Evolutionary conservation across 2,113 vertebrate genomes (phyloP).

Genomic region (Morone saxatilis): DNA sequence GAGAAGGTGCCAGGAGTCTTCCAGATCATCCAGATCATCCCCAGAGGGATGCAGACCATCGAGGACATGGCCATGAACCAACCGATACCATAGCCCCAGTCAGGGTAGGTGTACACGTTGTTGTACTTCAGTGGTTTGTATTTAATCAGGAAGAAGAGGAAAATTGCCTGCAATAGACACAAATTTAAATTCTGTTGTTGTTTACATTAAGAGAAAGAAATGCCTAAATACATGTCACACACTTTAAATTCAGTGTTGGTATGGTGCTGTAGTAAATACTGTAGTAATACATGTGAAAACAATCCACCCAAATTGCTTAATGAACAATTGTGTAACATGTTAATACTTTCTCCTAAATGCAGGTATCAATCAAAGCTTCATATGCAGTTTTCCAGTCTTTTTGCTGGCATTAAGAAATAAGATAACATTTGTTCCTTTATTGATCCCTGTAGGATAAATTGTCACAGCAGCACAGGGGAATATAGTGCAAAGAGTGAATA

Average conservation of each 20-base stretch:
- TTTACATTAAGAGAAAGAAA: conserved; percentile 4
- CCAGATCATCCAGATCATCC: conserved; percentile 92
- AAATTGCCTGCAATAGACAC: conserved; percentile 89
- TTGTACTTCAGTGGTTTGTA: conserved; percentile 99
- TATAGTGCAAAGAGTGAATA: too few species aligned
- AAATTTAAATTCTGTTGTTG: background rate
- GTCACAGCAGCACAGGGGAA: too few species aligned
- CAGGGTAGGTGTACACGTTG: conserved; percentile 95
- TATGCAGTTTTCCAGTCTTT: background rate
- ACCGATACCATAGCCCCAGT: conserved; percentile 98
- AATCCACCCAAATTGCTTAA: background rate
- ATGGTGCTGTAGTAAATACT: too few species aligned
- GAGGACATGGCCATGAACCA: conserved; percentile 99
- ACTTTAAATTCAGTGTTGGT: background rate
- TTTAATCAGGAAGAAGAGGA: conserved; percentile 98
- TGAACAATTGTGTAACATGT: background rate
- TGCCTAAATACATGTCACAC: background rate
- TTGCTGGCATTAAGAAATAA: background rate
- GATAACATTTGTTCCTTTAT: too few species aligned
- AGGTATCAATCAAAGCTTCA: too few species aligned
- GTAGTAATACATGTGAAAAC: conserved; percentile 15
- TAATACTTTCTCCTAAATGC: background rate
- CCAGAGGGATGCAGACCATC: conserved; percentile 97
- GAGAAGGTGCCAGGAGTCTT: conserved; percentile 91
- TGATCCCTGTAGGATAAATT: too few species aligned